These are phyloP conservation scores for Panopea generosa DNA, from an alignment of 2,888 invertebrate species.

Conservation along the genomic window DNA sequence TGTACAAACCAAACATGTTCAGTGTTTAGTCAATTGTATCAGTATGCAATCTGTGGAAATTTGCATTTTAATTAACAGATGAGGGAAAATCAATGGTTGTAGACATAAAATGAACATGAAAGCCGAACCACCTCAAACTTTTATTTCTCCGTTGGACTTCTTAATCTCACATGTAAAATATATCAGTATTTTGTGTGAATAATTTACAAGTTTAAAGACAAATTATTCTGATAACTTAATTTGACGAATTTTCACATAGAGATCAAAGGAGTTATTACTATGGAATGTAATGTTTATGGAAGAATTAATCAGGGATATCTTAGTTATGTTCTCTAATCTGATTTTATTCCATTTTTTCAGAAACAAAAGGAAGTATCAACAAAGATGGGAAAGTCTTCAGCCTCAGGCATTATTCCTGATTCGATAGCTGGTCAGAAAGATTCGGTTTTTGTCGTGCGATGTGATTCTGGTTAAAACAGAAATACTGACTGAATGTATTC, in stretches of 20 bases:
- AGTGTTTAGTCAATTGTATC: conserved; percentile 7
- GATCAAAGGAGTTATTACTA: background rate
- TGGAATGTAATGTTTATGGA: background rate
- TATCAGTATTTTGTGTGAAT: conserved; percentile 22
- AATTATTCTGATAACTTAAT: conserved; percentile 15
- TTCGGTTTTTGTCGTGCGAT: no score
- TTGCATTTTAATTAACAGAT: conserved; percentile 52
- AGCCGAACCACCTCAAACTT: conserved; percentile 9
- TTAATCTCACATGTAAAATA: conserved; percentile 39
- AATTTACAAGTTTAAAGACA: conserved; percentile 31
- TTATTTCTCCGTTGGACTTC: conserved; percentile 20
- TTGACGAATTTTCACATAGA: background rate
- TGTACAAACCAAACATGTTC: background rate
- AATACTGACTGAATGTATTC: no score
- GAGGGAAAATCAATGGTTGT: conserved; percentile 42
- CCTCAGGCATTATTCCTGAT: no score
- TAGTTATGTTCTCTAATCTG: background rate
- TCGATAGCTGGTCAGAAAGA: no score
- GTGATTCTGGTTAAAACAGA: no score
- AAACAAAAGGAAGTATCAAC: no score
- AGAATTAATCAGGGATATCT: background rate
- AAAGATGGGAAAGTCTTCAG: no score
- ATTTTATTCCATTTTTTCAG: background rate
- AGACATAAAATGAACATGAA: conserved; percentile 48
- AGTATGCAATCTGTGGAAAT: conserved; percentile 29